A percentile compares a stretch with the other conserved stretches of the same genome.
Evolutionary conservation across 2,797 vertebrate species (phyloP).

Genomic region (Acanthiza pusilla): DNA sequence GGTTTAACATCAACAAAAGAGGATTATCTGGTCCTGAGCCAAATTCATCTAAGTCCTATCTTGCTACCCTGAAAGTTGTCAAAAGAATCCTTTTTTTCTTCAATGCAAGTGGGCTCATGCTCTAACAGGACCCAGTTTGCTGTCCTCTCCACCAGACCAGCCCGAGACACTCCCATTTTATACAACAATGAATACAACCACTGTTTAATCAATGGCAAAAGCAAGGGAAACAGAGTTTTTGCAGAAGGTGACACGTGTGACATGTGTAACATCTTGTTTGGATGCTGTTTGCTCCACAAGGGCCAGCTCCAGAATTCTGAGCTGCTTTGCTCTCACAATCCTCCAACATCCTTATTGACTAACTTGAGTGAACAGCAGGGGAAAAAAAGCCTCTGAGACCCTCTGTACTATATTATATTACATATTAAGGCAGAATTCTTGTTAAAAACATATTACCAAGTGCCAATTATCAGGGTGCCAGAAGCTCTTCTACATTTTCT

Average conservation of each 20-base stretch:
- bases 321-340: not conserved
- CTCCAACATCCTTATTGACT: not conserved
- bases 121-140: not conserved
- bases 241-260: not conserved
- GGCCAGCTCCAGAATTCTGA: not conserved
- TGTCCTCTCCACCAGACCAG: not conserved
- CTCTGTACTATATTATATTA: too few species aligned
- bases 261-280: not conserved
- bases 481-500: not conserved
- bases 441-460: not conserved
- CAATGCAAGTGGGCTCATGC: not conserved
- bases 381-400: rapidly evolving
- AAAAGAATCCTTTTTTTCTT: not conserved
- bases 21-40: not conserved
- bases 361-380: not conserved
- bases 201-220: not conserved
- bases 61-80: not conserved
- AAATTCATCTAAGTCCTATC: not conserved
- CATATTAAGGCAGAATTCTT: not conserved
- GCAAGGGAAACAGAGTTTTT: not conserved
- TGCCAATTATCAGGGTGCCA: not conserved
- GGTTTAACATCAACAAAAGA: slow-evolving; percentile 3
- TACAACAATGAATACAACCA: not conserved
- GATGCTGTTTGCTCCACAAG: not conserved
- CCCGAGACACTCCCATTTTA: not conserved